Base-by-base conservation (phyloP, 2,797 vertebrate species). In the Salmo trutta region DNA sequence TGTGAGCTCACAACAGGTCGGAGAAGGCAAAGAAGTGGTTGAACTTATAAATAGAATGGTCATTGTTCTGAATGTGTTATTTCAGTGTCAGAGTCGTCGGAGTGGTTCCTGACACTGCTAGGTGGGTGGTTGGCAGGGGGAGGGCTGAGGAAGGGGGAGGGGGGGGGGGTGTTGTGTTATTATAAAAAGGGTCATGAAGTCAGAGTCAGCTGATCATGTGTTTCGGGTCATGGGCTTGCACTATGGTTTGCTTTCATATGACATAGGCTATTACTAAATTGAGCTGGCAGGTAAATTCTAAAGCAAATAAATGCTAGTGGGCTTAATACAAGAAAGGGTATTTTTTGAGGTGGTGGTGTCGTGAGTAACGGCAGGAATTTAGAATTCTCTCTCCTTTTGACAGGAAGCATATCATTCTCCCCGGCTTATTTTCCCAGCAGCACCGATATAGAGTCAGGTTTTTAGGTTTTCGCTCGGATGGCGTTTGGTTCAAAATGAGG, bases 241-340 rank as follows among this genome's bases (percentile, higher is more conserved):
- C 88, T 91, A 94, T 92, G 92, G 95, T 98, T 97, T 97, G 97
- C 95, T 98, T 97, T 97, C 88, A 83, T 95, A 96, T 97, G 96
- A 97, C 97, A 97, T 80, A 91, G 93, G 85, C 93, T 91, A 95
- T 97, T 95, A 96, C 86, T 90, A 94, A 93, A 93, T 92, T 88
- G 83, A 92, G 91, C 92, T 93, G 94, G 94, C 93, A 91, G 91
- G 90, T 94, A 95, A 59, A 97, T 93, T 93, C 86, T 91, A 95
- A 94, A 95, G 93, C 91, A 98, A 98, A 98, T 95, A 98, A 98
- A 97, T 89, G 93, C 82, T 83, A 86, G 80, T 85, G 80, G 88
- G 89, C 93, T 91, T 88, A 90, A 85, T 93, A 94, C 87, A 86
- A 90, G 92, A 88, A 92, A 92, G 89, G 80, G 80, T 90, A 89